Percentiles rank a stretch among this genome's conserved stretches.
Conservation (phyloP, 2,888 invertebrate genomes). For the Busseola fusca region DNA sequence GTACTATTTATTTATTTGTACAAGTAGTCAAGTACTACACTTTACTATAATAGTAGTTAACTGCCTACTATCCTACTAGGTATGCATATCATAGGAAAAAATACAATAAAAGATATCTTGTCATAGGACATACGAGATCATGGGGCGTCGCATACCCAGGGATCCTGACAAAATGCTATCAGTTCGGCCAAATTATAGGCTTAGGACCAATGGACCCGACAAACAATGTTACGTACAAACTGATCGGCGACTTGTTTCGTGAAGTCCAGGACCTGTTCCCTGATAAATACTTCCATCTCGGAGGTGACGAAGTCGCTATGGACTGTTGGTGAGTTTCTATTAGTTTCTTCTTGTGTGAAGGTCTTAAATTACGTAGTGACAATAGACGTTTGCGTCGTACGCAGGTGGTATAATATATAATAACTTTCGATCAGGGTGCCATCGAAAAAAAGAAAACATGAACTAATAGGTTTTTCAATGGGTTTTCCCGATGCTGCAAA, state of each 20-base stretch:
- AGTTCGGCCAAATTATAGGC: slow-evolving; percentile 72
- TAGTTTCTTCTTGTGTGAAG: too few species aligned
- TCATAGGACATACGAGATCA: slow-evolving; percentile 92
- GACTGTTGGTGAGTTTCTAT: slow-evolving; percentile 92
- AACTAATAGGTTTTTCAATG: neutral
- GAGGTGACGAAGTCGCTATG: slow-evolving; percentile 97
- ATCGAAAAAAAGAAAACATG: neutral
- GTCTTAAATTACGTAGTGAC: neutral
- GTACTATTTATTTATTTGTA: neutral
- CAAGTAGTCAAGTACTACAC: too few species aligned
- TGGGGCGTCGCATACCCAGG: slow-evolving; percentile 94
- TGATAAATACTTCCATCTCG: slow-evolving; percentile 95
- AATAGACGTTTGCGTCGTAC: too few species aligned
- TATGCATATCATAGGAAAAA: too few species aligned
- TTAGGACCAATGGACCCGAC: slow-evolving; percentile 95
- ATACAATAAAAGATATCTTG: slow-evolving; percentile 7
- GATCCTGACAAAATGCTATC: slow-evolving; percentile 93
- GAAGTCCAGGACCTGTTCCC: slow-evolving; percentile 93
- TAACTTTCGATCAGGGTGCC: neutral
- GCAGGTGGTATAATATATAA: neutral
- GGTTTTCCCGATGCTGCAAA: neutral
- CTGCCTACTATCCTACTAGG: neutral
- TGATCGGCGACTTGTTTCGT: slow-evolving; percentile 91
- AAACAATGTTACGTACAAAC: slow-evolving; percentile 90
- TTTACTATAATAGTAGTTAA: too few species aligned